Evolutionary conservation across 2,113 vertebrate species (phyloP).

Genomic region (Hymenochirus boettgeri): DNA sequence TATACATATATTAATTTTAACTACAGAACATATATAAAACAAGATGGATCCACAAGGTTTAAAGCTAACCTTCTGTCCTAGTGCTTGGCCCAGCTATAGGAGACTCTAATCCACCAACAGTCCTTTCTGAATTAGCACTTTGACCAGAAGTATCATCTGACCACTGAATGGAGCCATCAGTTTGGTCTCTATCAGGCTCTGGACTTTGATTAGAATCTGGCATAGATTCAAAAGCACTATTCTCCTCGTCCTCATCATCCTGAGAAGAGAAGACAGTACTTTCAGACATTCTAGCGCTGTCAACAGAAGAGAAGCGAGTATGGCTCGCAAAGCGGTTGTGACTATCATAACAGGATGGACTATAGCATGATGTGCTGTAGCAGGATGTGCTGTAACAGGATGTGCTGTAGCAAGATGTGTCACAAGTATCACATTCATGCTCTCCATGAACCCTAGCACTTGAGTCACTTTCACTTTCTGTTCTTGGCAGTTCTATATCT

Average conservation of each 20-base stretch:
- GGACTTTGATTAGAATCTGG: conserved; percentile 72
- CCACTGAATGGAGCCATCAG: conserved; percentile 66
- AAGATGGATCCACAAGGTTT: conserved; percentile 8
- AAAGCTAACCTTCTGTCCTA: conserved; percentile 76
- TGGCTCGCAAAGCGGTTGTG: conserved; percentile 82
- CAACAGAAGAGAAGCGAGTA: conserved; percentile 88
- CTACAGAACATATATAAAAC: background rate
- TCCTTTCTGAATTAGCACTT: conserved; percentile 57
- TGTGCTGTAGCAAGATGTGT: conserved; percentile 87
- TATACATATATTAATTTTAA: no score
- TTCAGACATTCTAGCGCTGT: conserved; percentile 91
- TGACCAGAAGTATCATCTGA: conserved; percentile 61
- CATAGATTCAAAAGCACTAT: conserved; percentile 88
- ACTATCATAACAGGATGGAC: conserved; percentile 82
- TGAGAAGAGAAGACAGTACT: conserved; percentile 96
- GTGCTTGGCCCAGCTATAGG: conserved; percentile 76
- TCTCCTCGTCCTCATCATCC: conserved; percentile 90
- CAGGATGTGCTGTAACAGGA: conserved; percentile 93
- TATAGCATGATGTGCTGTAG: conserved; percentile 90
- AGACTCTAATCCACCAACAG: conserved; percentile 61
- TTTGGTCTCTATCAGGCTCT: conserved; percentile 69
- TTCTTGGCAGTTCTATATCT: conserved; percentile 66
- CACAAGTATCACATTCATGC: conserved; percentile 84
- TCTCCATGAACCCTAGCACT: conserved; percentile 68
- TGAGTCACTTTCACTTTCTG: conserved; percentile 72